Conservation (phyloP, 2,888 invertebrate species). For the Desoria tigrina region DNA sequence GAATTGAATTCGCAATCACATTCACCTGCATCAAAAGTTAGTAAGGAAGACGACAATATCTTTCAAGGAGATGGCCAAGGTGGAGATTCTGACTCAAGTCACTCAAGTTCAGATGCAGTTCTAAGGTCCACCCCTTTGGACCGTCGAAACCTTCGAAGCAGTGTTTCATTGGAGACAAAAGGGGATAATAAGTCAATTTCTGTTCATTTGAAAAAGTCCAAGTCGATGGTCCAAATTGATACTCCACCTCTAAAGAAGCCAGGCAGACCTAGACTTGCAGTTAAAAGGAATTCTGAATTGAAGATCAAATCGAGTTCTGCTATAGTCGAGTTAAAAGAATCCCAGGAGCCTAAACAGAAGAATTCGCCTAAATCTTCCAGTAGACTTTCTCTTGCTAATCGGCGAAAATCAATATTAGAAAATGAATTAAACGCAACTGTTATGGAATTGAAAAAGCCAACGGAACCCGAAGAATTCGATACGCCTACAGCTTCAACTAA, state of each 20-base stretch:
- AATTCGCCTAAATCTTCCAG: neutral
- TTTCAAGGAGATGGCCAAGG: slow-evolving; percentile 40
- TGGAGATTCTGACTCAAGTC: slow-evolving; percentile 1
- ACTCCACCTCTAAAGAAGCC: too few species aligned
- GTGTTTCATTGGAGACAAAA: too few species aligned
- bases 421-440: neutral
- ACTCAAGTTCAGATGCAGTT: neutral
- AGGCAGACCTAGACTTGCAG: too few species aligned
- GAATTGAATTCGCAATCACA: slow-evolving; percentile 7
- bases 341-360: neutral
- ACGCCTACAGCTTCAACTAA: neutral
- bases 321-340: neutral
- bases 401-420: neutral
- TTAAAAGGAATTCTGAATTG: too few species aligned
- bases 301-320: too few species aligned
- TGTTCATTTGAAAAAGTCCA: neutral
- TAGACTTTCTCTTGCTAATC: neutral
- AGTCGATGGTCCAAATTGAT: neutral
- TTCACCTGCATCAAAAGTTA: too few species aligned
- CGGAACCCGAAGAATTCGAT: neutral
- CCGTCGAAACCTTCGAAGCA: neutral
- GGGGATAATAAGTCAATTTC: neutral
- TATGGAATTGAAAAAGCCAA: neutral
- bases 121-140: neutral
- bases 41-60: slow-evolving; percentile 6